A percentile compares a stretch with the other conserved stretches of the same genome.
phyloP scores from a whole-genome alignment of 2,113 vertebrate species.

The Nothobranchius kuhntae region DNA sequence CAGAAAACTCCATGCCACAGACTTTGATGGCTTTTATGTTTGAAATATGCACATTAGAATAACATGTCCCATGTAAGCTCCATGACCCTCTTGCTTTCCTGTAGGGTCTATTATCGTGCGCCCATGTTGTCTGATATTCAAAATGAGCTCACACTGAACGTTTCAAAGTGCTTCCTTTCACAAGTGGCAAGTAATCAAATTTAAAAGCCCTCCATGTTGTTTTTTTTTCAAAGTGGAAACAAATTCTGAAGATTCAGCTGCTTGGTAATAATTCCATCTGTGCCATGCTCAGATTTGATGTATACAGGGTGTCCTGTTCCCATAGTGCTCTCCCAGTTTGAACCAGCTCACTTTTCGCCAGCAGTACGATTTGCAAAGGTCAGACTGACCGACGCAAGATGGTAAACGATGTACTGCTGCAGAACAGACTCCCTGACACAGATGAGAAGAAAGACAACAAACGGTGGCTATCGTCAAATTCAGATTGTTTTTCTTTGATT shows the following conservation, averaged over 20 bases:
- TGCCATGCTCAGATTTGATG: constrained; percentile 8
- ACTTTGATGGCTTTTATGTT: constrained; percentile 17
- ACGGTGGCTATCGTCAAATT: constrained; percentile 17
- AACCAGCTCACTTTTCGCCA: constrained; percentile 33
- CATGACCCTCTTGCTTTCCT: not conserved
- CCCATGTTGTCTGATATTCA: constrained; percentile 39
- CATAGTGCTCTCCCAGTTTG: constrained; percentile 23
- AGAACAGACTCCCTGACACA: constrained; percentile 39
- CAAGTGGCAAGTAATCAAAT: constrained; percentile 42
- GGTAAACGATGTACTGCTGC: constrained; percentile 49
- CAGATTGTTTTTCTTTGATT: not conserved
- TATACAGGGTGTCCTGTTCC: constrained; percentile 40
- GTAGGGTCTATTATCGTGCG: constrained; percentile 31
- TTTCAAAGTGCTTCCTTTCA: constrained; percentile 35
- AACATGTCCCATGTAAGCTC: constrained; percentile 33
- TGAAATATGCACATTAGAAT: constrained; percentile 38
- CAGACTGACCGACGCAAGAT: constrained; percentile 50
- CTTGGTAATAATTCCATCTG: constrained; percentile 31
- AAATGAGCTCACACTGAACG: constrained; percentile 34
- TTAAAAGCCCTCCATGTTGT: not conserved
- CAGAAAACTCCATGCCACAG: constrained; percentile 37
- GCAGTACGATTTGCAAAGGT: constrained; percentile 49
- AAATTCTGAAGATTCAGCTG: constrained; percentile 32
- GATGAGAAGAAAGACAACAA: constrained; percentile 4
- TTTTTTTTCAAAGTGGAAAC: constrained; percentile 40